A percentile compares a stretch with the other conserved stretches of the same genome.
phyloP scores from a whole-genome alignment of 2,113 vertebrate genomes.

The Peromyscus polionotus region DNA sequence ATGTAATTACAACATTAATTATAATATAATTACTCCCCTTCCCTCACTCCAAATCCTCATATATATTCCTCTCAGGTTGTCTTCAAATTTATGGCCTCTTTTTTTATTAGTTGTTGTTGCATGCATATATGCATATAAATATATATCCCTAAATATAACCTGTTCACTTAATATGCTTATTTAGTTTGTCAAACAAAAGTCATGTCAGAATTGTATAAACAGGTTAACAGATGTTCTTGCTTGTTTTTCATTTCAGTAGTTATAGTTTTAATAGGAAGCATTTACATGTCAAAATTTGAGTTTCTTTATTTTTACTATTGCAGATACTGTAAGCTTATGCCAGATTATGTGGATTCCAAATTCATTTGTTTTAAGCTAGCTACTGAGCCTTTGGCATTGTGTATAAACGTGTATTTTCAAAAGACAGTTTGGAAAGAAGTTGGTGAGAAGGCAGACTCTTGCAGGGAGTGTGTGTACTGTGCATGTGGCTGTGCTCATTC shows the following conservation, averaged over 20 bases:
- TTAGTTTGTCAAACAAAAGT: conserved; percentile 10
- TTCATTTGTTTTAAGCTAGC: not conserved
- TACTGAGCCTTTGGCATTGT: not conserved
- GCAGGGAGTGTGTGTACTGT: not conserved
- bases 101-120: not conserved
- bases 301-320: not conserved
- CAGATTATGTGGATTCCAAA: not conserved
- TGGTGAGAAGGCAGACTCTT: not conserved
- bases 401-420: not conserved
- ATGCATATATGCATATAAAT: not conserved
- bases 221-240: not conserved
- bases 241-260: conserved; percentile 30
- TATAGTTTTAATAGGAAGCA: not conserved
- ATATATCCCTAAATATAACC: not conserved
- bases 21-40: not conserved
- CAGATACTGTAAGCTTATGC: not conserved
- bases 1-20: not conserved
- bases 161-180: not conserved
- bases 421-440: not conserved
- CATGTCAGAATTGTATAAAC: not conserved
- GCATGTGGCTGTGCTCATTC: not conserved
- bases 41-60: not conserved
- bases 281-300: not conserved
- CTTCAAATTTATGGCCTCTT: not conserved
- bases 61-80: not conserved